Evolutionary conservation across 1,140 invertebrate species (phyloP).

Genomic region (Musca domestica): DNA sequence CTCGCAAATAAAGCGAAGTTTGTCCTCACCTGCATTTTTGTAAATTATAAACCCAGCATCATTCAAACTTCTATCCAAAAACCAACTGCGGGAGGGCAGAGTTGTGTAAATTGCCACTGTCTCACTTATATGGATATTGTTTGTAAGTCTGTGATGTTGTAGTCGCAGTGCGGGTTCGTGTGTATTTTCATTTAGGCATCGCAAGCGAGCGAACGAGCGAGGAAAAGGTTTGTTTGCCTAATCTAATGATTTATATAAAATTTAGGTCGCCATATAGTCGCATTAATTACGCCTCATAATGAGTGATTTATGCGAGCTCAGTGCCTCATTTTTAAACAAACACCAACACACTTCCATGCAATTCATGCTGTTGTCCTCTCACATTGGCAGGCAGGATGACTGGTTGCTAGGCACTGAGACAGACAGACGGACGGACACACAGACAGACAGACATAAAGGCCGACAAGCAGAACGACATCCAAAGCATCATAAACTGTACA

Average conservation of each 20-base stretch:
- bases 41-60: no score
- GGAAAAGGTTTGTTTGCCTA: constrained; percentile 37
- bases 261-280: constrained; percentile 47
- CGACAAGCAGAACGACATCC: not conserved
- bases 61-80: no score
- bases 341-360: not conserved
- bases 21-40: no score
- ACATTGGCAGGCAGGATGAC: not conserved
- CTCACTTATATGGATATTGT: no score
- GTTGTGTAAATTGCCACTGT: no score
- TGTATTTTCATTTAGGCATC: no score
- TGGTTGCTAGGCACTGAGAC: not conserved
- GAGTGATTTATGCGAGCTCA: constrained; percentile 46
- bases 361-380: not conserved
- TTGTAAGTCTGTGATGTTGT: no score
- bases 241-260: constrained; percentile 50
- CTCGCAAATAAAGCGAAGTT: no score
- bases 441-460: not conserved
- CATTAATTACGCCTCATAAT: constrained; percentile 51
- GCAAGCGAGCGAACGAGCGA: not conserved
- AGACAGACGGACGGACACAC: not conserved
- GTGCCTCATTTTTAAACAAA: constrained; percentile 26
- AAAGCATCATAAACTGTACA: not conserved
- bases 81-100: no score
- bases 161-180: no score